Evolutionary conservation across 2,113 vertebrate genomes (phyloP).

Genomic region (Phoenicopterus ruber): DNA sequence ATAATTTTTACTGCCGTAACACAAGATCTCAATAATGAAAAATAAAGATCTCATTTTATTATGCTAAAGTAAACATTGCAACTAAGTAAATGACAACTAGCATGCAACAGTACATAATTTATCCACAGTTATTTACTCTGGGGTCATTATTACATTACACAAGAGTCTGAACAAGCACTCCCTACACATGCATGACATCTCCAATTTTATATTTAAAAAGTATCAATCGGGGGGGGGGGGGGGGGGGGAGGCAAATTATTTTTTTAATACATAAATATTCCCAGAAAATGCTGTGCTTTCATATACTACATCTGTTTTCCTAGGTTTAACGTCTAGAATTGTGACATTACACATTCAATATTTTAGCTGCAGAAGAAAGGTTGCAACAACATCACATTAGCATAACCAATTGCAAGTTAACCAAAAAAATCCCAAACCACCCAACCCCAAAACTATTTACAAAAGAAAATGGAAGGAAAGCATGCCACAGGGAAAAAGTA

Average conservation of each 20-base stretch:
- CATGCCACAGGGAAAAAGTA: not conserved
- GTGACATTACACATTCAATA: not conserved
- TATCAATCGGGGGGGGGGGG: not conserved
- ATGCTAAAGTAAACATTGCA: constrained; percentile 2
- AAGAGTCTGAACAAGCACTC: not conserved
- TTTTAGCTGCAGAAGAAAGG: not conserved
- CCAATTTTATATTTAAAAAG: not conserved
- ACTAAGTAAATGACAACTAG: not conserved
- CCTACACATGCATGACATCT: not conserved
- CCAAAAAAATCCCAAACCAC: not conserved
- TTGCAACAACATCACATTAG: not conserved
- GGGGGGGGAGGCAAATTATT: not conserved
- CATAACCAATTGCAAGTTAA: constrained; percentile 3
- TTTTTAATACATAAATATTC: not conserved
- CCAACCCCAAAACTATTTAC: not conserved
- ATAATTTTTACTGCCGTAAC: not conserved
- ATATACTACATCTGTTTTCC: not conserved
- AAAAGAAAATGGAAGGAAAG: not conserved
- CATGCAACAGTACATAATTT: not conserved
- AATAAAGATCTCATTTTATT: not conserved
- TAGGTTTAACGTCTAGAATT: not conserved
- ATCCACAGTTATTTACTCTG: not conserved
- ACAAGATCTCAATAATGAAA: not conserved
- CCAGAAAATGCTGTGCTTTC: not conserved
- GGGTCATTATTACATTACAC: not conserved